Evolutionary conservation across 2,888 invertebrate species (phyloP), one percentile per base, ranked within the genome.

Genomic region (Zelleria hepariella): DNA sequence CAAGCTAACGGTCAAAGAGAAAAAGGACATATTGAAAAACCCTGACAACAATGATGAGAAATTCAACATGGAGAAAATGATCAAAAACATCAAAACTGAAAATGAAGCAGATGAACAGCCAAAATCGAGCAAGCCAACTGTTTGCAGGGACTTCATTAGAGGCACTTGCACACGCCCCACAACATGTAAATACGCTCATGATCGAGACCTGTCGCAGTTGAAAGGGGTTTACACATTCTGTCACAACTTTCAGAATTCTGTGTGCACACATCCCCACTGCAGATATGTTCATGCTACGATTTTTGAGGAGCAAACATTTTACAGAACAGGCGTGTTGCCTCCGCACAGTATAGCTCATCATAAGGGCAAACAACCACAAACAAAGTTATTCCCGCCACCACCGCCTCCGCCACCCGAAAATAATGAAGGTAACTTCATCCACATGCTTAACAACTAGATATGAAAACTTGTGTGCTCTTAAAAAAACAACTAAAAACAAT

Each of bases 271-370:
- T 27, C 68, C 74, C 0, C 69, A 72, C n/a, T 84, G 84, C 62
- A 80, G 71, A 62, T 84, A 76, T 63, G 80, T 81, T 0, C 85
- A 83, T 62, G 84, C 83, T 0, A 68, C 75, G 0, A 77, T 84
- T 0, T 82, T 80, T 64, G 82, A 84, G 59, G 80, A 83, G 47
- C 78, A 80, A 42, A 62, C 71, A 20, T 84, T 77, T 59, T 80
- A 73, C 47, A 65, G 82, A 42, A 79, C 82, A 0, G 80, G 77
- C 0, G 66, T 63, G 32, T 64, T 86, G 52, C 85, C 86, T 0
- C 70, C 76, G 0, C 77, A 80, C 58, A 66, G 75, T 0, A 48
- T 74, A 7, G 69, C 68, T 1, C 82, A 83, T 57, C 65, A 78
- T 0, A 78, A 74, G 61, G 73, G 74, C 21, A 20, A 21, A 18